Base-by-base conservation (phyloP, 1,140 invertebrate species). In the Meteorus sp. region DNA sequence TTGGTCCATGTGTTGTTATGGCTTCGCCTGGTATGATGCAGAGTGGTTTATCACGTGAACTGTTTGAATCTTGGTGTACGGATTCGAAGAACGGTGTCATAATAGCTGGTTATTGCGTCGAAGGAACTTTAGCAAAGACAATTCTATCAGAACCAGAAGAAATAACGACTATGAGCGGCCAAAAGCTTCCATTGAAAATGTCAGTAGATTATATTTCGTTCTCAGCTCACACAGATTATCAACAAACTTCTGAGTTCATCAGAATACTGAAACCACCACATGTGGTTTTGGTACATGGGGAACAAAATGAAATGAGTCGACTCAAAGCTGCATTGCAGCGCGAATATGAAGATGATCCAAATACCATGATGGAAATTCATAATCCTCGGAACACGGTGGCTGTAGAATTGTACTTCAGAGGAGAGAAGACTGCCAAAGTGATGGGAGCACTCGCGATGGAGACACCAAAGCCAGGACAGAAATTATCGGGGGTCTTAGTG, bases 1-100 rank as follows among this genome's bases (percentile, higher is more conserved):
- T 98, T 64, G 98, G 97, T 0, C 98, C 98, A 0, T 99, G 97
- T 73, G 97, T 99, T 1, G 93, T 99, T 0, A 94, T 99, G 92
- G 98, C 98, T 0, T 97, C 94, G 0, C 98, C 98, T 2, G 98
- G 98, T 77, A 99, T 99, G 97, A 97, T 99, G 94, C 98, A 99
- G 81, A 97, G 92, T 70, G 98, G 98, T 0, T 79, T 99, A 1
- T 98, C 95, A 0, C 81, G 97, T 27, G 97, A 99, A 80, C 83
- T 99, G 3, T 99, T 99, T 82, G 98, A 99, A 80, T 92, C 88
- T 1, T 99, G 98, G 98, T 99, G 97, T 74, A 95, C 94, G 0
- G 96, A 99, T 80, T 83, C 93, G 2, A 95, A 97, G 72, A 99
- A 99, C 81, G 97, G 97, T 1, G 94, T 96, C 27, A 98, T 99